Evolutionary conservation across 2,888 invertebrate species (phyloP).

Genomic region (Diarsia dahlii): DNA sequence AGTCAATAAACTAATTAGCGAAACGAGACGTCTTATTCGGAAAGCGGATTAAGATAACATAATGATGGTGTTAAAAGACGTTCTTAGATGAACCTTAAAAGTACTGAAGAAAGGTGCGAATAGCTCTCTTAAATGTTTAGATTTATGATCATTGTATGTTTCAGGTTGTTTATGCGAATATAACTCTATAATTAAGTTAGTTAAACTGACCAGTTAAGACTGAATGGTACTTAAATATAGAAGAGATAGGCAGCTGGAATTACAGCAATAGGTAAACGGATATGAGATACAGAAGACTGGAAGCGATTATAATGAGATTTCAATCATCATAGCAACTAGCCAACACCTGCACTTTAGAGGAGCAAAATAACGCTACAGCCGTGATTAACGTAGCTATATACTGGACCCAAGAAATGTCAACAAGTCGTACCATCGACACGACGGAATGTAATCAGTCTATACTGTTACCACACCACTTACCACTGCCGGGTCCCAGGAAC

Average conservation of each 20-base stretch:
- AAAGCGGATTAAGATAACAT: slow-evolving; percentile 14
- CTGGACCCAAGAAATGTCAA: no score
- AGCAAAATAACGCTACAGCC: no score
- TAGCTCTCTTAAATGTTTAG: neutral
- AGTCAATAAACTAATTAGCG: slow-evolving; percentile 57
- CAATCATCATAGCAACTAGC: no score
- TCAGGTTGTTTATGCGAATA: slow-evolving; percentile 17
- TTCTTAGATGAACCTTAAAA: slow-evolving; percentile 4
- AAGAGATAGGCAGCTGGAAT: neutral
- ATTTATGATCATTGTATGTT: slow-evolving; percentile 27
- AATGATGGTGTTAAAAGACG: neutral
- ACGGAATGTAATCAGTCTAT: no score
- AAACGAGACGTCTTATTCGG: slow-evolving; percentile 29
- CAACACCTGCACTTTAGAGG: no score
- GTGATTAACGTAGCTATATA: no score
- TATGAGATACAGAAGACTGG: neutral
- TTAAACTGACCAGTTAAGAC: neutral
- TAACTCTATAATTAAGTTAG: neutral
- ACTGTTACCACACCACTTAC: no score
- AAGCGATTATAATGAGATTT: neutral
- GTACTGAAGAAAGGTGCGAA: neutral
- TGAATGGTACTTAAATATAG: neutral
- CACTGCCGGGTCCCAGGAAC: no score
- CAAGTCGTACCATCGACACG: no score
- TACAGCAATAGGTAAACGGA: neutral